Evolutionary conservation across 2,797 vertebrate species (phyloP).

Genomic region (Tangara arthus): DNA sequence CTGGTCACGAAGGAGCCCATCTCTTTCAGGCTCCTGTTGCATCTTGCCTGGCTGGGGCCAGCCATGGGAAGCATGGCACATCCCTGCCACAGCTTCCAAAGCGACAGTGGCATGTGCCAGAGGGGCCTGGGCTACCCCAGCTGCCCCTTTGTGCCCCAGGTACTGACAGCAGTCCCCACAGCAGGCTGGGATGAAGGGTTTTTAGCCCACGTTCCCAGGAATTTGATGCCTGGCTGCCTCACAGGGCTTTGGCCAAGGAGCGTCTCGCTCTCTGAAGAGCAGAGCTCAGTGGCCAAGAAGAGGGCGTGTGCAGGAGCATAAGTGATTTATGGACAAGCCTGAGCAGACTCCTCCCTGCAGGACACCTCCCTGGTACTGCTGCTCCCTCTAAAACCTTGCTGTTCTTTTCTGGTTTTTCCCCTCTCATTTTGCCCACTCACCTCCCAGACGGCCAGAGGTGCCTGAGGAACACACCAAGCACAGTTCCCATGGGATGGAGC

Average conservation of each 20-base stretch:
- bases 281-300: background rate
- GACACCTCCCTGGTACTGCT: background rate
- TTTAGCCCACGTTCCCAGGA: background rate
- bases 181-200: background rate
- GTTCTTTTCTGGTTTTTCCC: background rate
- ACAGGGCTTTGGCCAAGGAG: background rate
- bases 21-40: background rate
- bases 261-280: background rate
- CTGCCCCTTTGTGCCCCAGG: background rate
- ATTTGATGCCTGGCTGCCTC: background rate
- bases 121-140: background rate
- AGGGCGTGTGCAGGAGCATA: background rate
- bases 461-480: background rate
- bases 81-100: background rate
- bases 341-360: background rate
- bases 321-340: background rate
- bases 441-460: background rate
- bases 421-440: background rate
- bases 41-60: background rate
- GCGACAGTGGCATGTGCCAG: background rate
- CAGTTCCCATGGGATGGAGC: rapidly evolving
- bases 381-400: background rate
- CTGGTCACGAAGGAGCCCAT: background rate
- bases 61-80: rapidly evolving
- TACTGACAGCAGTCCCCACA: background rate